Evolutionary conservation across 2,888 invertebrate genomes (phyloP).

Genomic region (Muschampia plurimacula): DNA sequence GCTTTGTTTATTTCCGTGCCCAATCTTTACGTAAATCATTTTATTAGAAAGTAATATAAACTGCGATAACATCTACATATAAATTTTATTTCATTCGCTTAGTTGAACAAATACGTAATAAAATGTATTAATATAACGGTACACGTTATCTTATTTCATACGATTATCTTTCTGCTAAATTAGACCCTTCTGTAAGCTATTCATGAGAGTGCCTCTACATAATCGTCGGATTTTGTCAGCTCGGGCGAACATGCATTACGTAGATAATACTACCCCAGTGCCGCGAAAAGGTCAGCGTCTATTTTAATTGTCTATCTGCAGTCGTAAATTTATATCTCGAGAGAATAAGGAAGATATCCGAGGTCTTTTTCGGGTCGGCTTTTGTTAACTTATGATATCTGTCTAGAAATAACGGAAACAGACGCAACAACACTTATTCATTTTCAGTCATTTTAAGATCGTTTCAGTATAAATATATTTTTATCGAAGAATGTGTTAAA

Average conservation of each 20-base stretch:
- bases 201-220: constrained; percentile 17
- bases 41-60: background rate
- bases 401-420: constrained; percentile 10
- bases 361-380: constrained; percentile 26
- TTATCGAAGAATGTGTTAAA: too few species aligned
- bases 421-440: background rate
- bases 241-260: constrained; percentile 29
- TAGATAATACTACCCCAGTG: constrained; percentile 31
- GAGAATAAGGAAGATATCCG: constrained; percentile 18
- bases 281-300: constrained; percentile 33
- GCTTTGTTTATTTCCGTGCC: too few species aligned
- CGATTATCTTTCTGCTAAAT: constrained; percentile 22
- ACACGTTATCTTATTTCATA: constrained; percentile 18
- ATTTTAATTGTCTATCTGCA: constrained; percentile 37
- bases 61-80: background rate
- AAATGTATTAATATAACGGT: background rate
- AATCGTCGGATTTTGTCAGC: constrained; percentile 32
- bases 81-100: background rate
- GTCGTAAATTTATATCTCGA: constrained; percentile 35
- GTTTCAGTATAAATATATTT: too few species aligned
- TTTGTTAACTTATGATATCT: constrained; percentile 24
- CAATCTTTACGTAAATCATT: too few species aligned
- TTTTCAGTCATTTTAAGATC: too few species aligned
- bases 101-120: background rate
- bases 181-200: constrained; percentile 19